A percentile compares a stretch with the other conserved stretches of the same genome.
Evolutionary conservation across 2,113 vertebrate species (phyloP).

Genomic region (Sorex araneus): DNA sequence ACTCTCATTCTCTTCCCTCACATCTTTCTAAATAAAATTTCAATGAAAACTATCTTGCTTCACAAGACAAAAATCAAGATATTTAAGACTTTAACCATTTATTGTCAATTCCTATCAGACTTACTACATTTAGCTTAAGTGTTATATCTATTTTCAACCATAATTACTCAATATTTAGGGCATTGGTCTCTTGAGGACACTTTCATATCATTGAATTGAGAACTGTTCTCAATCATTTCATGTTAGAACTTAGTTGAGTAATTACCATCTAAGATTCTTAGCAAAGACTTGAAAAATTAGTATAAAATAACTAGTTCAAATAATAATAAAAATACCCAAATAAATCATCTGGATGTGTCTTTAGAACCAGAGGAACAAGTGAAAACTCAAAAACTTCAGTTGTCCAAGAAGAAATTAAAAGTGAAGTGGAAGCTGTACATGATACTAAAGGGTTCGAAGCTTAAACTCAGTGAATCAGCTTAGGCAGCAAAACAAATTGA

Average conservation of each 20-base stretch:
- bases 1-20: neutral
- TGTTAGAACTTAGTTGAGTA: conserved; percentile 54
- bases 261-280: conserved; percentile 57
- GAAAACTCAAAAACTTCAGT: neutral
- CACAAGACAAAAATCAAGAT: too few relatives aligned
- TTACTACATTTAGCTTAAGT: conserved; percentile 23
- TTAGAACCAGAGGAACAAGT: conserved; percentile 33
- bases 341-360: neutral
- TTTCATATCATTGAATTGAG: conserved; percentile 24
- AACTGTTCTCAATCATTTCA: conserved; percentile 50
- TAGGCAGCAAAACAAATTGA: neutral
- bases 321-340: conserved; percentile 39
- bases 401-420: conserved; percentile 47
- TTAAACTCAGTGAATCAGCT: conserved; percentile 16
- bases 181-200: conserved; percentile 61
- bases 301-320: conserved; percentile 50
- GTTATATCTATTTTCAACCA: neutral
- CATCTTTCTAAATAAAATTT: neutral
- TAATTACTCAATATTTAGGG: conserved; percentile 44
- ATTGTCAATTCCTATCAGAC: neutral
- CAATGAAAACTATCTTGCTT: neutral
- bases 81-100: neutral
- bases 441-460: neutral
- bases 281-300: conserved; percentile 51
- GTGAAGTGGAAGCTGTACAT: neutral